phyloP scores from a whole-genome alignment of 2,113 vertebrate species.

The Menura novaehollandiae region DNA sequence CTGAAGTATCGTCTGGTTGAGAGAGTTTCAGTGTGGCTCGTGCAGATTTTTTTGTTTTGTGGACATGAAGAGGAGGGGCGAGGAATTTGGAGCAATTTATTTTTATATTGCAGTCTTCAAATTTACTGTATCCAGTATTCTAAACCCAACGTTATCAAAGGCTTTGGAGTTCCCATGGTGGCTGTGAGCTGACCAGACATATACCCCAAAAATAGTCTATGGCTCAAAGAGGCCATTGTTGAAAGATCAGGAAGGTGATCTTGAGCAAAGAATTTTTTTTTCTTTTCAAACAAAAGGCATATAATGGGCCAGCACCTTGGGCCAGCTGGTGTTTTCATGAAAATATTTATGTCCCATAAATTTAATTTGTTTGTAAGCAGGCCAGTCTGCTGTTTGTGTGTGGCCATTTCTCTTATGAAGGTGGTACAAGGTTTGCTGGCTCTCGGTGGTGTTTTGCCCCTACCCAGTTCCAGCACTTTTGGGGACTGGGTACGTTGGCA shows the following conservation, averaged over 20 bases:
- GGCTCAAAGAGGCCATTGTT: background rate
- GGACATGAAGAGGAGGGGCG: background rate
- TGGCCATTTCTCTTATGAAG: background rate
- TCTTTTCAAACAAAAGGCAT: background rate
- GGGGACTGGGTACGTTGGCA: background rate
- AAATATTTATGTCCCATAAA: background rate
- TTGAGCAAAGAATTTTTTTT: background rate
- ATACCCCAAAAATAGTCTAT: background rate
- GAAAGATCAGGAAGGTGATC: background rate
- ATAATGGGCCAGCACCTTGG: background rate
- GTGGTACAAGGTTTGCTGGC: background rate
- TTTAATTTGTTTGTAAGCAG: background rate
- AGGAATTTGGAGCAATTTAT: background rate
- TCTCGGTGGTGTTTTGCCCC: background rate
- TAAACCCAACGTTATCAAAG: background rate
- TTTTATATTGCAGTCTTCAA: background rate
- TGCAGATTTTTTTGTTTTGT: slow-evolving; percentile 4
- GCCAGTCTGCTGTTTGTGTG: background rate
- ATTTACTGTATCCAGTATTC: background rate
- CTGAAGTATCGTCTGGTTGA: background rate
- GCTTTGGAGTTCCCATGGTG: background rate
- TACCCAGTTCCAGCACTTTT: too few relatives aligned
- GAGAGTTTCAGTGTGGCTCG: slow-evolving; percentile 14
- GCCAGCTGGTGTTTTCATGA: background rate
- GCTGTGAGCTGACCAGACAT: background rate